Evolutionary conservation across 2,797 vertebrate genomes (phyloP), one percentile per base, ranked within the genome.

Genomic region (Poecilia picta): DNA sequence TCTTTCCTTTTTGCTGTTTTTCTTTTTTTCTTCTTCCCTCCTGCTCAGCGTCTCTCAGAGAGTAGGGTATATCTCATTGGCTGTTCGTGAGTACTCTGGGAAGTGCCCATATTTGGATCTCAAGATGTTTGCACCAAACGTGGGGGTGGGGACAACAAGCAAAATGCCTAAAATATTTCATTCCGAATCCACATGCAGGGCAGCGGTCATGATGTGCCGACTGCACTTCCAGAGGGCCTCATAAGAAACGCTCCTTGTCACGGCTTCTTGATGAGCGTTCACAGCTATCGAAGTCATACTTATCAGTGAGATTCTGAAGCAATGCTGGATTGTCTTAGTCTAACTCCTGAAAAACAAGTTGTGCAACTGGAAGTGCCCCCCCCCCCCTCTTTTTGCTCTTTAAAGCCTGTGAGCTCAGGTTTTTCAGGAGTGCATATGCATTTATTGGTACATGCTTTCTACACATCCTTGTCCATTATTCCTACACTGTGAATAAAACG

Each of bases 51-150:
- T 87, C 80, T 77, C 77, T 81, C 43, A 39, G 75, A 79, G 57
- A 87, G 80, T 78, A 77, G 68, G 77, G 82, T 83, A 78, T 72
- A 83, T 92, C 76, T 92, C 83, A 87, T 88, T 91, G 87, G 88
- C 84, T 90, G 87, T 73, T 89, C 79, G 73, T 81, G 85, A 92
- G 39, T 83, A 91, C 89, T 82, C 79, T 88, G 85, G 85, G 87
- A 92, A 94, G 93, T 90, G 85, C 91, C 94, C 92, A 92, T 94
- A 92, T 94, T 93, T 93, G 91, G 90, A 76, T 82, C 83, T 90
- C 73, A 68, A 81, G 78, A 83, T 88, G 85, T 93, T 92, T 92
- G 89, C 3, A 31, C 83, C 73, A 71, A 11, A 45, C 43, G 75
- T 66, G 73, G 49, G 74, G 70, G 72, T 53, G 33, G 72, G 72